Percentiles rank a stretch among this genome's conserved stretches.
Evolutionary conservation across 2,113 vertebrate species (phyloP).

Genomic region (Rhineura floridana): DNA sequence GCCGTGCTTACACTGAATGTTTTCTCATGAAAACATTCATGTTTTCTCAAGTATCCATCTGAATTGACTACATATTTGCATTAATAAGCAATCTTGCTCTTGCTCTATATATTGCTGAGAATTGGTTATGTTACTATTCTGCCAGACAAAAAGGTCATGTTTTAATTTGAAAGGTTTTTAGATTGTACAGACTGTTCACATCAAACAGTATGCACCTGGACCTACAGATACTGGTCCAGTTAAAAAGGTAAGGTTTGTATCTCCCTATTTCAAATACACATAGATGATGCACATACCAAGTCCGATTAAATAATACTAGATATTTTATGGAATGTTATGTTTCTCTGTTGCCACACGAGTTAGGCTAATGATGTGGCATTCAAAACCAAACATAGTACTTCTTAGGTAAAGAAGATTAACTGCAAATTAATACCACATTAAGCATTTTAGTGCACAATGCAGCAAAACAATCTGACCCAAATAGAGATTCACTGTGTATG

Average conservation of each 20-base stretch:
- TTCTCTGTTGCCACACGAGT: background rate
- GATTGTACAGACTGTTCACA: background rate
- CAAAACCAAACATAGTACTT: constrained; percentile 29
- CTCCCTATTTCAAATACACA: background rate
- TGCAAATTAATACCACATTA: constrained; percentile 10
- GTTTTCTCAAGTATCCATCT: background rate
- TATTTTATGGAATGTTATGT: background rate
- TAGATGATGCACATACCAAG: background rate
- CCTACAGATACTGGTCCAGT: background rate
- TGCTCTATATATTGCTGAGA: background rate
- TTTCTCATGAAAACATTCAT: no score
- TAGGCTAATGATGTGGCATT: background rate
- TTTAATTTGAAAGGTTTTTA: background rate
- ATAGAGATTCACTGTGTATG: constrained; percentile 23
- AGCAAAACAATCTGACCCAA: background rate
- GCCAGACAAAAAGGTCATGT: background rate
- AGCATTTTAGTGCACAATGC: background rate
- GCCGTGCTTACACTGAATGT: background rate
- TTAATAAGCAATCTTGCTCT: background rate
- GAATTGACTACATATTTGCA: background rate
- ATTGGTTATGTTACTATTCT: background rate
- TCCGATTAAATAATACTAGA: background rate
- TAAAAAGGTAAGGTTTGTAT: background rate
- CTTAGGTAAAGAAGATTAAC: background rate
- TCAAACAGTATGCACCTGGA: background rate